Base-by-base conservation (phyloP, 2,113 vertebrate species). In the Galemys pyrenaicus region DNA sequence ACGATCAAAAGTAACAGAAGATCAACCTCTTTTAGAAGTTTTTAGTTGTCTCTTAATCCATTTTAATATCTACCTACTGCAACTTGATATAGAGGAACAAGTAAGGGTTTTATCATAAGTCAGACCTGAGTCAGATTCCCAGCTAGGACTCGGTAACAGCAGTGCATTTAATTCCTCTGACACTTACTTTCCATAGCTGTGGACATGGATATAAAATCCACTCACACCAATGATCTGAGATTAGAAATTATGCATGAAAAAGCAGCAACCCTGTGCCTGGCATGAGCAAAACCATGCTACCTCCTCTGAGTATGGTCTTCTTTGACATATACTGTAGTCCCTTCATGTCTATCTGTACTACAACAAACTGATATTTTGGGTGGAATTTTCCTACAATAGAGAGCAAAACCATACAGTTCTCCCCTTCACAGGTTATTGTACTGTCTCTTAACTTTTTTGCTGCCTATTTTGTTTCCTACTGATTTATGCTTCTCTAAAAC, bases 261-360 rank as follows among this genome's bases (percentile, higher is more conserved):
- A 7, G 46, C 4, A 73, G 2, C 8, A 22, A 32, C 13, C 30
- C 26, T 15, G 7, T 39, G 49, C 28, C 49, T 44, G 58, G 28
- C 10, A 56, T 37, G 11, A 2, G 20, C 56, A 39, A 7, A 44
- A 11, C 4, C 24, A 73, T 4, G 15, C 0, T 24, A 4, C 28
- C 56, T 10, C 46, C 64, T 24, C 19, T 56, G 10, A 11, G 9
- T 32, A 2, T 19, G 51, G 51, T 12, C 35, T 8, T 87, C 39
- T 12, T 20, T 60, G 37, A n/a, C 24, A 56, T 15, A 32, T 2
- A 32, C 0, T 5, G 7, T 12, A 12, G 7, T 17, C 8, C 13
- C 37, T 70, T 89, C 51, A 19, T 26, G 46, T 41, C 62, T 64
- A 70, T 20, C 46, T 64, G 3, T 37, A 28, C 44, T 68, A 74